Conservation (phyloP, 2,888 invertebrate genomes). For the Drosophila cognata region DNA sequence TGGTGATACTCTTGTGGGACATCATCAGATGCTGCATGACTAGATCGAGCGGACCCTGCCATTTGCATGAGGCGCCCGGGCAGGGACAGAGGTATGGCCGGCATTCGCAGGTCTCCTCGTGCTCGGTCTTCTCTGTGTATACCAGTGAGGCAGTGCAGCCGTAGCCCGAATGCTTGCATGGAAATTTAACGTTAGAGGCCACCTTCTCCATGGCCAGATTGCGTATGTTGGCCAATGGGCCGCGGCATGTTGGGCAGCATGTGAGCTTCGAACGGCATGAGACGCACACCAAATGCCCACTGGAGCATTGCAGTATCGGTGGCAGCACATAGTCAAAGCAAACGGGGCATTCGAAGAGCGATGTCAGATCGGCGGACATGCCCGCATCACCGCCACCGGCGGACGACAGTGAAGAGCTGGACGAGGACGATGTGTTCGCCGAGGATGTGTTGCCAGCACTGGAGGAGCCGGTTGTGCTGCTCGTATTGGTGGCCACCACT, state of each 20-base stretch:
- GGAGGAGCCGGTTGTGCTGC: conserved; percentile 73
- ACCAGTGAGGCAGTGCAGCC: conserved; percentile 96
- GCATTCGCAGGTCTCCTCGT: conserved; percentile 99
- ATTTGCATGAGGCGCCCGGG: conserved; percentile 99
- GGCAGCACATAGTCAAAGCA: conserved; percentile 99
- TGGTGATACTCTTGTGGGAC: conserved; percentile 99
- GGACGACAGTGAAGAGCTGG: conserved; percentile 85
- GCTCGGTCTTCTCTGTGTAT: conserved; percentile 99
- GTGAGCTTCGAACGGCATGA: conserved; percentile 98
- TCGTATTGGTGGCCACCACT: conserved; percentile 73
- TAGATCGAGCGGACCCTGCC: conserved; percentile 99
- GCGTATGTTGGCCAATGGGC: conserved; percentile 97
- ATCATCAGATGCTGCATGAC: conserved; percentile 99
- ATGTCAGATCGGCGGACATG: conserved; percentile 94
- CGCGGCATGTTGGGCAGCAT: conserved; percentile 99
- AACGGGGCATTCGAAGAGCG: conserved; percentile 97
- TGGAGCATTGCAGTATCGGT: conserved; percentile 99
- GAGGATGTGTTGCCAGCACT: conserved; percentile 80
- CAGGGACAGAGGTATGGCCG: conserved; percentile 99
- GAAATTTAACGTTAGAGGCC: conserved; percentile 98
- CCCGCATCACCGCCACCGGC: conserved; percentile 85
- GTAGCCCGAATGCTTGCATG: conserved; percentile 98
- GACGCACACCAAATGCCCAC: conserved; percentile 99
- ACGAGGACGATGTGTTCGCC: conserved; percentile 85
- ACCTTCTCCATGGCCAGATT: conserved; percentile 99